phyloP scores from a whole-genome alignment of 2,113 vertebrate genomes.

The Acrocephalus kingi region DNA sequence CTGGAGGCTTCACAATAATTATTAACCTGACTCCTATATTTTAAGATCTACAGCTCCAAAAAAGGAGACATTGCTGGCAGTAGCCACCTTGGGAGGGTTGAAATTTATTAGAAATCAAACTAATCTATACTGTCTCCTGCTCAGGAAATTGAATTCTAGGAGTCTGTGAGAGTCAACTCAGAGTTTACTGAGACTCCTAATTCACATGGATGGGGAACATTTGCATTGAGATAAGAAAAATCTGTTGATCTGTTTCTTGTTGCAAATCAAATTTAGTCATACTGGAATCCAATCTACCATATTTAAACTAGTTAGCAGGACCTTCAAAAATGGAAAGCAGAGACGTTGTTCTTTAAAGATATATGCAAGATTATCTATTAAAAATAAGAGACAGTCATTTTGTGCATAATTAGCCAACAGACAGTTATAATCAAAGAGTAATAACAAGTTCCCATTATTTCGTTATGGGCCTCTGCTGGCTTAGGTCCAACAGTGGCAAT shows the following conservation, averaged over 20 bases:
- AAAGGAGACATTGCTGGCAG: slow-evolving; percentile 12
- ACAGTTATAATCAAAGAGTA: slow-evolving; percentile 22
- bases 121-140: slow-evolving; percentile 48
- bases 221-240: slow-evolving; percentile 38
- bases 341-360: slow-evolving; percentile 14
- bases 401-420: slow-evolving; percentile 1
- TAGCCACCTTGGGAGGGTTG: slow-evolving; percentile 3
- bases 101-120: slow-evolving; percentile 61
- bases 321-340: not conserved
- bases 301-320: not conserved
- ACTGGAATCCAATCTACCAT: not conserved
- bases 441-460: slow-evolving; percentile 51
- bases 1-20: slow-evolving; percentile 53
- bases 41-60: slow-evolving; percentile 35
- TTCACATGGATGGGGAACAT: not conserved
- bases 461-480: slow-evolving; percentile 26
- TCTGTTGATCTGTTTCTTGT: slow-evolving; percentile 25
- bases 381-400: not conserved
- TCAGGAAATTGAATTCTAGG: slow-evolving; percentile 41
- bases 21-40: slow-evolving; percentile 46
- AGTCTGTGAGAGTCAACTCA: slow-evolving; percentile 14
- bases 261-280: slow-evolving; percentile 13
- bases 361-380: not conserved
- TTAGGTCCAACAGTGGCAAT: not conserved
- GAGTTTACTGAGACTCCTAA: slow-evolving; percentile 6